Conservation (phyloP, 1,140 invertebrate species). For the Penaeus indicus region DNA sequence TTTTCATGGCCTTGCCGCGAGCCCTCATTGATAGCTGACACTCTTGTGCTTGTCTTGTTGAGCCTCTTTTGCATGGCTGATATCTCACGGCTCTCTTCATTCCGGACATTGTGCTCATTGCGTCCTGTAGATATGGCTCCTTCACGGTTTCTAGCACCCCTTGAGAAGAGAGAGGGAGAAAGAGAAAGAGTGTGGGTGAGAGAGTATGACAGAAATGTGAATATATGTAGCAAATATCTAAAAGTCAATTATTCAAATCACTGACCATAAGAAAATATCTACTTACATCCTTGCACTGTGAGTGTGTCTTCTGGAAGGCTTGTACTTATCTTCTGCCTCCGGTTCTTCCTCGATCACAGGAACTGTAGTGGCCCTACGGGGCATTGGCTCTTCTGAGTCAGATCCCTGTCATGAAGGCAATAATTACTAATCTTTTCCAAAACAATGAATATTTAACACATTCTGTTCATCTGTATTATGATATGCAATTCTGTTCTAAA, state of each 20-base stretch:
- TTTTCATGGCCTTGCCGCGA: constrained; percentile 53
- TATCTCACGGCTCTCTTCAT: constrained; percentile 54
- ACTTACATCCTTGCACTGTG: neutral
- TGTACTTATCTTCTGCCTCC: neutral
- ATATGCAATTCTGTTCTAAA: no score
- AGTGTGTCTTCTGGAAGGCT: no score
- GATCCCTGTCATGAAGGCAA: neutral
- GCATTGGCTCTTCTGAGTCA: neutral
- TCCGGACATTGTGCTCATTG: constrained; percentile 28
- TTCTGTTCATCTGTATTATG: no score
- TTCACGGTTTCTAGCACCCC: constrained; percentile 40
- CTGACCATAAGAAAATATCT: no score
- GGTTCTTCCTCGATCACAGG: constrained; percentile 8
- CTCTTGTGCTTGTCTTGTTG: constrained; percentile 48
- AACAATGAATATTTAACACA: neutral
- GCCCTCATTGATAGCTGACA: constrained; percentile 55
- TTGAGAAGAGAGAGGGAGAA: neutral
- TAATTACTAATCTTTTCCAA: neutral
- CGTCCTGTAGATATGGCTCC: neutral
- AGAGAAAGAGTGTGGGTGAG: neutral
- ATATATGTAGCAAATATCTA: neutral
- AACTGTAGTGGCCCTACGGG: neutral
- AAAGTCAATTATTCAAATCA: no score
- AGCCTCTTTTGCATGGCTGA: constrained; percentile 59
- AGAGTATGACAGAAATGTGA: neutral